phyloP scores from a whole-genome alignment of 2,888 invertebrate species.

The Phalangium opilio region DNA sequence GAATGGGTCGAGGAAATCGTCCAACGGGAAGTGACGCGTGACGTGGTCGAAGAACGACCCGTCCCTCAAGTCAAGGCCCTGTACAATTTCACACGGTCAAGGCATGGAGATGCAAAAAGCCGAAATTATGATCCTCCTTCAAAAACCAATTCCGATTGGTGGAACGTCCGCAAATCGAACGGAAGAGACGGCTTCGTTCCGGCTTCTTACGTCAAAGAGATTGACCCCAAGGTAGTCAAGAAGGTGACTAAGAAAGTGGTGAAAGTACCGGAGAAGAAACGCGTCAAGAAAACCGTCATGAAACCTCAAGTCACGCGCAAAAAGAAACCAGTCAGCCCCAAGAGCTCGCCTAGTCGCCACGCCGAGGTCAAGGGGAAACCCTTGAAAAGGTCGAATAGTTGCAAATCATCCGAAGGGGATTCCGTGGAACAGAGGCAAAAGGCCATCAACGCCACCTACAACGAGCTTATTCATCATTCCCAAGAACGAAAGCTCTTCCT shows the following conservation, averaged over 20 bases:
- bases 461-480: slow-evolving; percentile 62
- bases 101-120: slow-evolving; percentile 83
- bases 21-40: slow-evolving; percentile 65
- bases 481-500: slow-evolving; percentile 46
- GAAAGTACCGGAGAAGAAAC: slow-evolving; percentile 62
- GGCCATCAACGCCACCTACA: slow-evolving; percentile 63
- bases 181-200: slow-evolving; percentile 94
- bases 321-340: slow-evolving; percentile 38
- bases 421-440: slow-evolving; percentile 57
- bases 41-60: slow-evolving; percentile 69
- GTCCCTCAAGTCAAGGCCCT: slow-evolving; percentile 63
- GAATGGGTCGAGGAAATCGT: slow-evolving; percentile 83
- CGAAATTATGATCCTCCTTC: slow-evolving; percentile 78
- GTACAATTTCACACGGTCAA: slow-evolving; percentile 80
- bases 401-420: slow-evolving; percentile 52
- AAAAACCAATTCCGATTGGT: slow-evolving; percentile 95
- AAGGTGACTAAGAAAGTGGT: slow-evolving; percentile 53
- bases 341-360: too few species aligned
- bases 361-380: slow-evolving; percentile 9
- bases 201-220: slow-evolving; percentile 85
- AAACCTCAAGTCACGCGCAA: slow-evolving; percentile 72
- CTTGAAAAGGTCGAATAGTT: slow-evolving; percentile 13
- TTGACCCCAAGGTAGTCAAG: slow-evolving; percentile 54
- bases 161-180: slow-evolving; percentile 87
- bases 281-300: slow-evolving; percentile 73